Evolutionary conservation across 2,113 vertebrate genomes (phyloP), one percentile per base, ranked within the genome.

Genomic region (Nasalis larvatus): DNA sequence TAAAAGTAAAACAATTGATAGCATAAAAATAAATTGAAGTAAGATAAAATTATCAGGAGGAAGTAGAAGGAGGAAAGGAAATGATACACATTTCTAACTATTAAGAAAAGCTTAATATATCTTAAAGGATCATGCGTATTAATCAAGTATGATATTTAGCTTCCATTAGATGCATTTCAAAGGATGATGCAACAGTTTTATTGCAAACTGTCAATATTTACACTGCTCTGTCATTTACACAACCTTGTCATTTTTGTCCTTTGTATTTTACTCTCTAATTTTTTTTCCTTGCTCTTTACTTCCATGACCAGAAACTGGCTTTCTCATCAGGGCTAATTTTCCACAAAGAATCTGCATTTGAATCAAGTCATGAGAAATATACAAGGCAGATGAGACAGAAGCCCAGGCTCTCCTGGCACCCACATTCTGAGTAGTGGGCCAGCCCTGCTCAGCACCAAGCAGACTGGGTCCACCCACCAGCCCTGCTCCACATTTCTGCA

Each of bases 21-120:
- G 35, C n/a, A 47, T 58, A 71, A 73, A 95, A 84, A 86, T 66
- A 76, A 20, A 27, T 32, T 71, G 63, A 92, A 94, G 58, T 52
- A 74, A 54, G 63, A 37, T n/a, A 52, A 78, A 92, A 52, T 35
- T 81, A 45, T 45, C 60, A n/a, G 23, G n/a, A 17, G n/a, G 5
- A 54, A 45, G 8, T 25, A 23, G 42, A 42, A 73, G n/a, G 37
- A 45, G 74, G 47, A 77, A 71, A 83, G 27, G 18, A 3, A 37
- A 71, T 47, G 54, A 84, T 25, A 35, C 25, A 30, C 3, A 27
- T 69, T 58, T 58, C 37, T 35, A 69, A 81, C 40, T 49, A 30
- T 60, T 86, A 32, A 94, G 71, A 76, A 76, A 52, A 82, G 40
- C 37, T 18, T 52, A 35, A 80, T 78, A 6, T 7, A 35, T 58